A percentile compares a stretch with the other conserved stretches of the same genome.
These are phyloP conservation scores for Sarcophaga caerulescens DNA, from an alignment of 2,888 invertebrate species.

Conservation along the genomic window DNA sequence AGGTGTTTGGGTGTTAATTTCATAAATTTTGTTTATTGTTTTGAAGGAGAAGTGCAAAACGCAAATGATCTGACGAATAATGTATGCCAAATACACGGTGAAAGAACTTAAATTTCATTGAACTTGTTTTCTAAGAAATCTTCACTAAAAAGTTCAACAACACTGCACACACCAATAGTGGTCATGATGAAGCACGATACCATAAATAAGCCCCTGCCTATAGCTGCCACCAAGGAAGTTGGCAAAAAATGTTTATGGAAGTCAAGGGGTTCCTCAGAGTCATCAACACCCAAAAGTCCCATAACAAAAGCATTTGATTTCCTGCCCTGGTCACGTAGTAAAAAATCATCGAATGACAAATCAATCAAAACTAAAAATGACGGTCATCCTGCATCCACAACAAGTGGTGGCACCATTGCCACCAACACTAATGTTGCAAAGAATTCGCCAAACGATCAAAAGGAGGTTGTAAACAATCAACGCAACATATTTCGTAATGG, in stretches of 20 bases:
- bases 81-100: background rate
- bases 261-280: constrained; percentile 59
- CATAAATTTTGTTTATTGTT: background rate
- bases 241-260: constrained; percentile 67
- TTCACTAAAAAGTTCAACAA: background rate
- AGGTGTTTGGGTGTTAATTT: constrained; percentile 29
- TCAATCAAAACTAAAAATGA: constrained; percentile 32
- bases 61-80: constrained; percentile 44
- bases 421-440: background rate
- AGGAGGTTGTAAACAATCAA: constrained; percentile 74
- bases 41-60: background rate
- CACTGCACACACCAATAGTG: background rate
- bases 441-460: constrained; percentile 57
- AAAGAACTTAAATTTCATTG: constrained; percentile 48
- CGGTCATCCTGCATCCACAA: background rate
- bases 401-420: background rate
- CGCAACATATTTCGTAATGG: constrained; percentile 79
- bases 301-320: constrained; percentile 81
- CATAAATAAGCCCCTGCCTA: constrained; percentile 68
- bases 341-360: constrained; percentile 69
- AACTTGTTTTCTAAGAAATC: constrained; percentile 18
- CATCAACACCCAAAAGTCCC: constrained; percentile 75
- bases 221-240: constrained; percentile 44
- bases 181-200: constrained; percentile 77
- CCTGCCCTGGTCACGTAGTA: constrained; percentile 78